Evolutionary conservation across 1,140 invertebrate genomes (phyloP).

Genomic region (Caenorhabditis latens): DNA sequence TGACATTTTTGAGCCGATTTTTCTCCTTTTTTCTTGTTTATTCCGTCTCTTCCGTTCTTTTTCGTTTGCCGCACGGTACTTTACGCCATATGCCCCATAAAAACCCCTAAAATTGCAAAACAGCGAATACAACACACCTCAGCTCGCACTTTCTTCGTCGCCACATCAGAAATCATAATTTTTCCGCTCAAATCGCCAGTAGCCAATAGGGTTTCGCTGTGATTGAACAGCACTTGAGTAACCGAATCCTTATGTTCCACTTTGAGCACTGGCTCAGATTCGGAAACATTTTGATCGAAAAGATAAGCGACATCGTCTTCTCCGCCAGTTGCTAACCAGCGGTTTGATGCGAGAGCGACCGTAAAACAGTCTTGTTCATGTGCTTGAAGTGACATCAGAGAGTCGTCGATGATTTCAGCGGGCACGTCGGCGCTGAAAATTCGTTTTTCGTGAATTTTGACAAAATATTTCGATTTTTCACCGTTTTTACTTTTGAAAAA

Average conservation of each 20-base stretch:
- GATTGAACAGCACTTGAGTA: constrained; percentile 63
- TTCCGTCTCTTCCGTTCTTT: too few species aligned
- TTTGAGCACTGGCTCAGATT: constrained; percentile 58
- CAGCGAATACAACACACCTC: constrained; percentile 37
- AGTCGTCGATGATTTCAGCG: constrained; percentile 62
- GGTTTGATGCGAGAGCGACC: constrained; percentile 42
- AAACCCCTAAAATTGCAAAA: too few species aligned
- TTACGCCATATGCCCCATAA: too few species aligned
- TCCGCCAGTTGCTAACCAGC: constrained; percentile 65
- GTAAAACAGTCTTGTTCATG: constrained; percentile 63
- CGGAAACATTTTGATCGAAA: constrained; percentile 62
- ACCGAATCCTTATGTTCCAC: constrained; percentile 68
- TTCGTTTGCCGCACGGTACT: background rate
- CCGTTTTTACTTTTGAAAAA: background rate
- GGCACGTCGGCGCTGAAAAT: constrained; percentile 58
- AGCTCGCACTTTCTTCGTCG: constrained; percentile 17
- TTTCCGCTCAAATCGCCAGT: constrained; percentile 69
- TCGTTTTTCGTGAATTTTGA: too few species aligned
- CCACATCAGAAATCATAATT: constrained; percentile 64
- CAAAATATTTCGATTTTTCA: too few species aligned
- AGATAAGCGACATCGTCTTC: constrained; percentile 67
- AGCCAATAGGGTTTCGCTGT: constrained; percentile 62
- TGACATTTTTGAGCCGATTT: background rate
- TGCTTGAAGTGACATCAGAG: constrained; percentile 48
- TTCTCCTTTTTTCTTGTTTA: too few species aligned